phyloP scores from a whole-genome alignment of 2,797 vertebrate species.

The Megaceryle alcyon region DNA sequence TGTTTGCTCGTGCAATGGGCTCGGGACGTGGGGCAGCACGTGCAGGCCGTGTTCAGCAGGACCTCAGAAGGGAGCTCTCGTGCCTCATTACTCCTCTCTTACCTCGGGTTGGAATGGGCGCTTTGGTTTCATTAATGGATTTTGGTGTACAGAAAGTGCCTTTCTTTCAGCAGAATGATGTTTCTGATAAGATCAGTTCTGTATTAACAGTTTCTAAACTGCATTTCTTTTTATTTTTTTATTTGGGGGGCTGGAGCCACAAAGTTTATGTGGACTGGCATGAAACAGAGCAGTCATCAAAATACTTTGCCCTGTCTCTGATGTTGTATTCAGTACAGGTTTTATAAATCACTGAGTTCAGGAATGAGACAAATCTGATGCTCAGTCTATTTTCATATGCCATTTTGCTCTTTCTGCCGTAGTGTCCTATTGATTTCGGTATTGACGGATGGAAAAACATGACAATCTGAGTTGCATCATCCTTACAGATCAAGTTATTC shows the following conservation, averaged over 20 bases:
- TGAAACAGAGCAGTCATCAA: not conserved
- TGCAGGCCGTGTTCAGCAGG: accelerated
- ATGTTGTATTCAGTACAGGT: not conserved
- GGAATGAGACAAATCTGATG: not conserved
- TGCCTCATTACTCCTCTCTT: not conserved
- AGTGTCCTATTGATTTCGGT: constrained; percentile 1
- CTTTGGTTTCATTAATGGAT: not conserved
- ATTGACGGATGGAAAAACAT: not conserved
- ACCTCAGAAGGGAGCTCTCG: not conserved
- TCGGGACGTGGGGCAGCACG: not conserved
- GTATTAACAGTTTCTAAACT: not conserved
- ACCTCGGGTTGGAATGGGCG: too few relatives aligned
- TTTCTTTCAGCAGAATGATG: not conserved
- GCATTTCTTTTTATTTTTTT: not conserved
- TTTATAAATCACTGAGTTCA: not conserved
- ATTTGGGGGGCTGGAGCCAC: not conserved
- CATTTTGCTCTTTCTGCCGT: not conserved
- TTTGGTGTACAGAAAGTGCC: not conserved
- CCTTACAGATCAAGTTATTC: not conserved
- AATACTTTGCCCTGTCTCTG: not conserved
- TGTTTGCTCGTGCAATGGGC: accelerated
- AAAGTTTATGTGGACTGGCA: not conserved
- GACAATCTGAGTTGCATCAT: not conserved
- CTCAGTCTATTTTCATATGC: not conserved
- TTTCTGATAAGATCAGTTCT: not conserved